A percentile compares a stretch with the other conserved stretches of the same genome.
Conservation (phyloP, 2,797 vertebrate species). For the Streptopelia turtur region DNA sequence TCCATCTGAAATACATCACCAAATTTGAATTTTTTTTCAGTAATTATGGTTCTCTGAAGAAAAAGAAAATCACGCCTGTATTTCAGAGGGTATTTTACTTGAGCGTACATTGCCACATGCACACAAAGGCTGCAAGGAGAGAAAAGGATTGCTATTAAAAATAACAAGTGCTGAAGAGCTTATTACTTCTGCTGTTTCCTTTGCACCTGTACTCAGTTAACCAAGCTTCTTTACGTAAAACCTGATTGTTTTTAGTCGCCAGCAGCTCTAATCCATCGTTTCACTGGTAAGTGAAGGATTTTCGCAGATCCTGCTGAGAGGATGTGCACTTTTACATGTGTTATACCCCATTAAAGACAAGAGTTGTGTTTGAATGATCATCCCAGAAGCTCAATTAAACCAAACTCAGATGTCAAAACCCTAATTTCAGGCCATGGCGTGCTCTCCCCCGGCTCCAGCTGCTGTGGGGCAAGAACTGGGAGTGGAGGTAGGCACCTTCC, state of each 20-base stretch:
- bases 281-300: not conserved
- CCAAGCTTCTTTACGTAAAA: not conserved
- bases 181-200: constrained; percentile 31
- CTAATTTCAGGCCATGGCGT: not conserved
- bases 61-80: constrained; percentile 34
- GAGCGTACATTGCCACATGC: not conserved
- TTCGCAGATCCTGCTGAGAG: not conserved
- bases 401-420: not conserved
- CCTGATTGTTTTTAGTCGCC: not conserved
- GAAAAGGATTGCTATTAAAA: constrained; percentile 45
- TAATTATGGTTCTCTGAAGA: constrained; percentile 44
- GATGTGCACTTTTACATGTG: not conserved
- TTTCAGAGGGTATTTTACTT: constrained; percentile 42
- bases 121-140: constrained; percentile 28
- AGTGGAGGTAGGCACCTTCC: not conserved
- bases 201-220: not conserved
- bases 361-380: not conserved
- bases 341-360: not conserved
- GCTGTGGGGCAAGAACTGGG: not conserved
- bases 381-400: not conserved
- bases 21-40: constrained; percentile 9
- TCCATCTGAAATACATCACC: constrained; percentile 39
- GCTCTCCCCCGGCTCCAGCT: not conserved
- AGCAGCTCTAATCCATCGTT: not conserved
- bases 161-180: constrained; percentile 35